Evolutionary conservation across 2,113 vertebrate species (phyloP), one percentile per base, ranked within the genome.

Genomic region (Bungarus multicinctus): DNA sequence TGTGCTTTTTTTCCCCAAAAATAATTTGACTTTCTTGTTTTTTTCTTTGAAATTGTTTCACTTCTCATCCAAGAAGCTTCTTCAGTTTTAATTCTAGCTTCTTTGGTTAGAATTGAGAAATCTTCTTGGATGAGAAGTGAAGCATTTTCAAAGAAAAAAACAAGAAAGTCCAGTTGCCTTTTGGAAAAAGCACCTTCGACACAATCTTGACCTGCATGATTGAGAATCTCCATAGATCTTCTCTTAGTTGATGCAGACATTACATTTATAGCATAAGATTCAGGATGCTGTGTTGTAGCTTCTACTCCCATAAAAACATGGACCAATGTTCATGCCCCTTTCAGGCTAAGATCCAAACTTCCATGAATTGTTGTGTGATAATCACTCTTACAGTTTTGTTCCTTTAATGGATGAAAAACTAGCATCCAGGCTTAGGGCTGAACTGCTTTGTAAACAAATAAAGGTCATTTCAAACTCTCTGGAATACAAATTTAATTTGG

Each of bases 401-500:
- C n/a, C 27, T 11, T 53, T 53, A n/a, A 85, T n/a, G 30, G n/a
- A 54, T 54, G 5, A 34, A 50, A n/a, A 55, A 39, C n/a, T 88
- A 87, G 7, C 4, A 2, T 34, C 53, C 39, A 93, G 30, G 60
- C 69, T 2, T 74, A 3, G 22, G 86, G 9, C 25, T 93, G 0
- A 81, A 10, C 57, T 92, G 94, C 60, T 85, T 54, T 95, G 39
- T 58, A 14, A 92, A 89, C 11, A 94, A 96, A 89, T 1, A 94
- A 94, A 94, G 34, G 95, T 69, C 69, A 85, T 1, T 69, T 91
- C 90, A 90, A 92, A 89, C 52, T 23, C 58, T 74, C 93, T 91
- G 86, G 43, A 94, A 92, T 58, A 34, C 53, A 91, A 88, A 95
- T 95, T 95, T 93, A 91, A 94, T 92, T 87, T 92, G 30, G 64